A percentile compares a stretch with the other conserved stretches of the same genome.
These are phyloP conservation scores for Andrena minutula DNA, from an alignment of 2,888 invertebrate species.

Conservation along the genomic window DNA sequence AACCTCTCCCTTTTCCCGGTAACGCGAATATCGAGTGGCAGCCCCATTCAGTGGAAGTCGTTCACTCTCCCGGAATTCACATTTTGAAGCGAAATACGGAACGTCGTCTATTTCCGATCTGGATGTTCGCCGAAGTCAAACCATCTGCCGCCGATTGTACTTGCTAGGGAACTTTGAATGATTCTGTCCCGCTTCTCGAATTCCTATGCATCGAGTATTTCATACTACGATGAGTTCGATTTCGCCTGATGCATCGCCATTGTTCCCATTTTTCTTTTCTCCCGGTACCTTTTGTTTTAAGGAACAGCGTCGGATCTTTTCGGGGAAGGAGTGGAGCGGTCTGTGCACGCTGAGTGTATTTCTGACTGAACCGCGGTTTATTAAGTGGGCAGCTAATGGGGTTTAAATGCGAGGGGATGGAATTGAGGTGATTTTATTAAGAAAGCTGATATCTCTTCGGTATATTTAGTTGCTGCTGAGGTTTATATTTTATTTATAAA, in stretches of 20 bases:
- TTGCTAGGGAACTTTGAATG: slow-evolving; percentile 34
- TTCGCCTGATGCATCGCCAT: slow-evolving; percentile 1
- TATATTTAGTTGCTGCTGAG: too few species aligned
- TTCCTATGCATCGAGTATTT: slow-evolving; percentile 20
- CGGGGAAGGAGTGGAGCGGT: too few species aligned
- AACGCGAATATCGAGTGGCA: slow-evolving; percentile 41
- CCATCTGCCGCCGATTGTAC: slow-evolving; percentile 44
- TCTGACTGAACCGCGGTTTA: too few species aligned
- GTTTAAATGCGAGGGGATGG: too few species aligned
- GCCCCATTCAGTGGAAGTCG: slow-evolving; percentile 18
- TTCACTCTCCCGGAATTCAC: slow-evolving; percentile 26
- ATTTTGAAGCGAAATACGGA: slow-evolving; percentile 28
- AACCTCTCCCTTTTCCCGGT: slow-evolving; percentile 6
- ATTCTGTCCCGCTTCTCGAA: slow-evolving; percentile 18
- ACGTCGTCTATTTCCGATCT: slow-evolving; percentile 45
- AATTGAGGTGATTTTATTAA: too few species aligned
- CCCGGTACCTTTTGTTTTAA: neutral
- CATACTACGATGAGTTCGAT: slow-evolving; percentile 9
- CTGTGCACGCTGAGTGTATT: too few species aligned
- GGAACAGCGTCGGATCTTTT: too few species aligned
- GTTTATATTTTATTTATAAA: too few species aligned
- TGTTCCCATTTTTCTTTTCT: slow-evolving; percentile 2
- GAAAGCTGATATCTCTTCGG: too few species aligned
- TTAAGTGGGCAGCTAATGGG: too few species aligned
- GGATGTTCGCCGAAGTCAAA: slow-evolving; percentile 33